Evolutionary conservation across 2,113 vertebrate genomes (phyloP), one percentile per base, ranked within the genome.

Genomic region (Athene cunicularia): DNA sequence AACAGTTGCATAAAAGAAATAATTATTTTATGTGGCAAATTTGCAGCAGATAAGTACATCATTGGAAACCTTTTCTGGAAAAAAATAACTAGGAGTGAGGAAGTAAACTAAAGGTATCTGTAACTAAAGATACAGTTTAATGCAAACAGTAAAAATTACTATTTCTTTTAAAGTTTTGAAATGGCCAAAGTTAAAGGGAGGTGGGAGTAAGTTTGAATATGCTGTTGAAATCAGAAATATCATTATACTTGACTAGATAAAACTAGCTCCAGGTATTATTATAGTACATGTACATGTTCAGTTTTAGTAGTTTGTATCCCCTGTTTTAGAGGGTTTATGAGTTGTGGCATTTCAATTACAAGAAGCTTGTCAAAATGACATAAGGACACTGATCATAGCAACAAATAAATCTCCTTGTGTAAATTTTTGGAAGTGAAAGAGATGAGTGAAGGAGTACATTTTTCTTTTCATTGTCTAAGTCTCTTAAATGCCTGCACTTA

Each of bases 401-500:
- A 68, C 53, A 93, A 95, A 89, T 91, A 92, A 68, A 94, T 93
- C 68, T 91, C 41, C 73, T 66, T 83, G 71, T 76, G 37, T 68
- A 92, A 45, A 70, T 66, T 90, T 95, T 74, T 82, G 50, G 27
- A 73, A 95, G 79, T 59, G 63, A 72, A 30, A 72, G 62, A 20
- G 15, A 70, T 73, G 53, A 93, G 23, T 70, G 58, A 86, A 92
- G 50, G 88, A 50, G 22, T 37, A 86, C 50, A 74, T 92, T 95
- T 94, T 95, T 94, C 67, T 86, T 95, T 76, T 88, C 37, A 41
- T 91, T 86, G 75, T 80, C 68, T 68, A 76, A 43, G 23, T 94
- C 75, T 95, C 76, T 89, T 71, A 82, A 96, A 91, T 75, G 64
- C 64, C 45, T 91, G 70, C 73, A 67, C 64, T 91, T 91, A 87